Evolutionary conservation across 2,888 invertebrate species (phyloP).

Genomic region (Zygogramma bicolorata): DNA sequence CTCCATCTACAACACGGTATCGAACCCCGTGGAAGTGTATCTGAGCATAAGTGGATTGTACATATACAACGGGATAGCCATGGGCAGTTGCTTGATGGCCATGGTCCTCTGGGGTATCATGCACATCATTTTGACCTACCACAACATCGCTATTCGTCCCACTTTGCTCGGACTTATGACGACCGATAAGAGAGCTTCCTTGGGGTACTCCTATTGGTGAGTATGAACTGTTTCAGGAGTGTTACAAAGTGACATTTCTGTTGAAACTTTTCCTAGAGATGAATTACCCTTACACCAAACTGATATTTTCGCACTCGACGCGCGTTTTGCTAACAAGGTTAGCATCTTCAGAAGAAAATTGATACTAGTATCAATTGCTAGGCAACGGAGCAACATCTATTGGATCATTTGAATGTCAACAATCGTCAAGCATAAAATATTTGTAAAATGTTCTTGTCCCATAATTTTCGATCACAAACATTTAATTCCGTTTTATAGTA

Average conservation of each 20-base stretch:
- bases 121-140: constrained; percentile 57
- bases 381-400: too few species aligned
- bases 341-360: too few species aligned
- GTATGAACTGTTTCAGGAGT: too few species aligned
- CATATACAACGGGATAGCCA: constrained; percentile 72
- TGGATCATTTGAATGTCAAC: too few species aligned
- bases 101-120: constrained; percentile 65
- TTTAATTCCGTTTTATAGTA: too few species aligned
- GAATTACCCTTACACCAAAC: background rate
- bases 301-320: too few species aligned
- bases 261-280: background rate
- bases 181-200: constrained; percentile 58
- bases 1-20: constrained; percentile 71
- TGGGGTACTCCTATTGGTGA: constrained; percentile 69
- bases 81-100: constrained; percentile 55
- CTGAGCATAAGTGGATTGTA: constrained; percentile 73
- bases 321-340: too few species aligned
- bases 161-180: constrained; percentile 58
- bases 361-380: too few species aligned
- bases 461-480: too few species aligned
- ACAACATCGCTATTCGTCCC: constrained; percentile 64
- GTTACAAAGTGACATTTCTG: too few species aligned
- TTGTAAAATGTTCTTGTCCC: too few species aligned
- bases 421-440: too few species aligned
- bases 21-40: constrained; percentile 72